A percentile compares a stretch with the other conserved stretches of the same genome.
Conservation (phyloP, 2,113 vertebrate genomes). For the Thryonomys swinderianus region DNA sequence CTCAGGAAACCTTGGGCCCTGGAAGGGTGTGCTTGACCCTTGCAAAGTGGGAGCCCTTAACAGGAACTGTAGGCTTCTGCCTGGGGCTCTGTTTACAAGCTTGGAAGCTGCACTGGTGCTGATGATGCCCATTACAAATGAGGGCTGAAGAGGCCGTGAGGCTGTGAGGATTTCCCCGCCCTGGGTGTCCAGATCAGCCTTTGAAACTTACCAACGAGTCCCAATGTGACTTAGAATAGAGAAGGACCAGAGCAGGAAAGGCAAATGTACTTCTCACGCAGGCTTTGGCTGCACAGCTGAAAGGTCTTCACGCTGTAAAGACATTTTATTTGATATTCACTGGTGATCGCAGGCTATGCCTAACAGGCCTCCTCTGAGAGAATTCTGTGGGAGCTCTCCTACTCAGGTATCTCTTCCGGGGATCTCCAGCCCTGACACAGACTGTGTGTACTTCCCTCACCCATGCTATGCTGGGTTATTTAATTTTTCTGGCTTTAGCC, state of each 20-base stretch:
- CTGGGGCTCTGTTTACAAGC: background rate
- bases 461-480: slow-evolving; percentile 23
- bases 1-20: slow-evolving; percentile 16
- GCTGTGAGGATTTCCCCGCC: background rate
- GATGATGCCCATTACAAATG: background rate
- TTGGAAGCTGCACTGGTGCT: background rate
- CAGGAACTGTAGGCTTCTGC: background rate
- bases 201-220: background rate
- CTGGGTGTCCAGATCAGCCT: background rate
- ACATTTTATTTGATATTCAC: background rate
- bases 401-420: slow-evolving; percentile 55
- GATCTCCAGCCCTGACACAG: background rate
- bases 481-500: slow-evolving; percentile 49
- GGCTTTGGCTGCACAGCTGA: background rate
- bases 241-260: background rate
- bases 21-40: background rate
- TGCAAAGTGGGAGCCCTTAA: background rate
- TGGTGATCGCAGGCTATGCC: background rate
- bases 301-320: background rate
- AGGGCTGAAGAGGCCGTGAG: background rate
- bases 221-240: background rate
- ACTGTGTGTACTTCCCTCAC: background rate
- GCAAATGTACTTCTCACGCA: background rate
- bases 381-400: background rate
- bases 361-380: background rate